phyloP scores from a whole-genome alignment of 2,888 invertebrate genomes.

The Caenorhabditis wallacei region DNA sequence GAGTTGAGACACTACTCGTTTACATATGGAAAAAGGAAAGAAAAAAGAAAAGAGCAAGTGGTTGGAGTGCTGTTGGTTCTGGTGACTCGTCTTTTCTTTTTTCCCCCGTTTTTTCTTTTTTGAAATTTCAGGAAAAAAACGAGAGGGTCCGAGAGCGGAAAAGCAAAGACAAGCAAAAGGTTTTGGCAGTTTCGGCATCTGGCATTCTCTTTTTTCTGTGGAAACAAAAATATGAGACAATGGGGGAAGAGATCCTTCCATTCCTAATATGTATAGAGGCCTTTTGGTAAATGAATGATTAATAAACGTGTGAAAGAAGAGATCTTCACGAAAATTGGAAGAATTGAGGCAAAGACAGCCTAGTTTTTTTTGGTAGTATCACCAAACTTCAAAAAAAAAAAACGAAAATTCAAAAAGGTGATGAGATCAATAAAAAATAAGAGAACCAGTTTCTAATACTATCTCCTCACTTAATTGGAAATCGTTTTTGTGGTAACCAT shows the following conservation, averaged over 20 bases:
- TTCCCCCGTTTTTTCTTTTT: constrained; percentile 22
- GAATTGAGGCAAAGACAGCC: not conserved
- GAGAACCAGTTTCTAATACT: constrained; percentile 22
- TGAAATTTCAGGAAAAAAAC: constrained; percentile 47
- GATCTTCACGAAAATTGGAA: not conserved
- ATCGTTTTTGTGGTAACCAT: constrained; percentile 17
- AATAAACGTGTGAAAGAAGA: constrained; percentile 39
- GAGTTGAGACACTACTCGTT: constrained; percentile 46
- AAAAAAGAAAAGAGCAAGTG: constrained; percentile 24
- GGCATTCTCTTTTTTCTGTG: constrained; percentile 34
- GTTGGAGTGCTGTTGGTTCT: constrained; percentile 33
- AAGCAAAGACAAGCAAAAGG: constrained; percentile 12
- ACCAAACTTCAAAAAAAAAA: constrained; percentile 12
- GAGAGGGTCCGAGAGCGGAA: constrained; percentile 4
- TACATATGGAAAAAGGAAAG: constrained; percentile 50
- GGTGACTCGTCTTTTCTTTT: constrained; percentile 25
- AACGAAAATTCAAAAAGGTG: constrained; percentile 7
- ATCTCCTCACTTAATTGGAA: constrained; percentile 38
- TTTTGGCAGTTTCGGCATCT: constrained; percentile 50
- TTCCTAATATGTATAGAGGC: constrained; percentile 32
- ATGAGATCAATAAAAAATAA: constrained; percentile 26
- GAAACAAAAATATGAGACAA: constrained; percentile 53
- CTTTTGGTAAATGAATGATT: constrained; percentile 28
- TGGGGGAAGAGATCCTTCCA: not conserved
- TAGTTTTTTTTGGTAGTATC: not conserved